phyloP scores from a whole-genome alignment of 2,797 vertebrate genomes.

The Pseudochirops cupreus region DNA sequence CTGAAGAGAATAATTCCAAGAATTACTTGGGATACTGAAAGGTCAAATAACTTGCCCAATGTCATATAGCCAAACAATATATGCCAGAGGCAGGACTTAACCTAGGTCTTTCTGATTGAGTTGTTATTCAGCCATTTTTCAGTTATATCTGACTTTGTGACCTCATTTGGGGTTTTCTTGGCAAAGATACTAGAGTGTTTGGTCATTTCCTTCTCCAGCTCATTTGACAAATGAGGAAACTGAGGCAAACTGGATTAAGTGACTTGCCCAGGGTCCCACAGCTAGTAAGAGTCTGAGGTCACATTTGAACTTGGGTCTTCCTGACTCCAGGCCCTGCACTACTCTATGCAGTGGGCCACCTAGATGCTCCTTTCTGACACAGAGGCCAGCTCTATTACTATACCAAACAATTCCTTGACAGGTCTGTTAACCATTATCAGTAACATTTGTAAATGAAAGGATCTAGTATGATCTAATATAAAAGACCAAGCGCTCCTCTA shows the following conservation, averaged over 20 bases:
- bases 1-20: too few species aligned
- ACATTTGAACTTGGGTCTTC: too few species aligned
- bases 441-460: slow-evolving; percentile 16
- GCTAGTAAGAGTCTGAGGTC: not conserved
- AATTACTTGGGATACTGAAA: too few species aligned
- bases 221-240: not conserved
- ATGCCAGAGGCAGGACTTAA: not conserved
- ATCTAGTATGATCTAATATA: not conserved
- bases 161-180: not conserved
- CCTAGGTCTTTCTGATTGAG: not conserved
- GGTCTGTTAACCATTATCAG: not conserved
- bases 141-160: not conserved
- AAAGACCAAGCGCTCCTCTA: not conserved
- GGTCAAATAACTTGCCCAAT: not conserved
- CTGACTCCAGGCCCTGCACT: not conserved
- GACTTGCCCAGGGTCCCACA: not conserved
- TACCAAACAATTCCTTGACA: not conserved
- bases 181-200: not conserved
- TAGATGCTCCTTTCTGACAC: not conserved
- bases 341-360: not conserved
- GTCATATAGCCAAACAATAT: not conserved
- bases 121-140: not conserved
- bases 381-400: not conserved
- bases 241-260: not conserved
- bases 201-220: not conserved